Conservation (phyloP, 1,140 invertebrate species). For the Drosophila micromelanica region DNA sequence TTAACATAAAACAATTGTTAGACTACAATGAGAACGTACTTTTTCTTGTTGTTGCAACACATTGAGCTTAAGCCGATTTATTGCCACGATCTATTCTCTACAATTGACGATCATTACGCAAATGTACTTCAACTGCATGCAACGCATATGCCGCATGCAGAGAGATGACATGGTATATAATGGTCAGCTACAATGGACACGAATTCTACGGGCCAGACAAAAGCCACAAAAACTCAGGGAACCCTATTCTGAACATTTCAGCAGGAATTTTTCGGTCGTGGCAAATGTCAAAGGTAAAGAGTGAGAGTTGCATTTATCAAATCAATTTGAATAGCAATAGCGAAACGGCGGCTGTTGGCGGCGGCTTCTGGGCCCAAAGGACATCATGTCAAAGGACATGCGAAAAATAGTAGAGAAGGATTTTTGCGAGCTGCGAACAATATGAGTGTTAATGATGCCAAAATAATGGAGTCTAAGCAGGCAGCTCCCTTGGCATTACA, state of each 20-base stretch:
- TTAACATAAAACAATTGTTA: neutral
- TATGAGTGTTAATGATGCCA: conserved; percentile 81
- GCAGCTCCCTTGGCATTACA: conserved; percentile 54
- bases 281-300: conserved; percentile 27
- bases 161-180: neutral
- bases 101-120: conserved; percentile 21
- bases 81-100: conserved; percentile 8
- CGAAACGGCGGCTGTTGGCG: conserved; percentile 16
- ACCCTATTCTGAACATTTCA: conserved; percentile 62
- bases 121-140: conserved; percentile 32
- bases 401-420: conserved; percentile 13
- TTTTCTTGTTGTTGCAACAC: no score
- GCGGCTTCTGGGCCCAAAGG: neutral
- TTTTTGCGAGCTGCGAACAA: conserved; percentile 48
- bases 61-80: conserved; percentile 9
- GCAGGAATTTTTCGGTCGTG: conserved; percentile 26
- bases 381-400: conserved; percentile 44
- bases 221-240: conserved; percentile 19
- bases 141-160: neutral
- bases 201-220: conserved; percentile 20
- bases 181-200: conserved; percentile 14
- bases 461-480: conserved; percentile 64
- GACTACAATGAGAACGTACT: no score
- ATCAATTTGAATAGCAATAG: conserved; percentile 67
- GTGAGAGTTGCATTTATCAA: conserved; percentile 49